Base-by-base conservation (phyloP, 1,140 invertebrate species). In the Probaryconus sp. region DNA sequence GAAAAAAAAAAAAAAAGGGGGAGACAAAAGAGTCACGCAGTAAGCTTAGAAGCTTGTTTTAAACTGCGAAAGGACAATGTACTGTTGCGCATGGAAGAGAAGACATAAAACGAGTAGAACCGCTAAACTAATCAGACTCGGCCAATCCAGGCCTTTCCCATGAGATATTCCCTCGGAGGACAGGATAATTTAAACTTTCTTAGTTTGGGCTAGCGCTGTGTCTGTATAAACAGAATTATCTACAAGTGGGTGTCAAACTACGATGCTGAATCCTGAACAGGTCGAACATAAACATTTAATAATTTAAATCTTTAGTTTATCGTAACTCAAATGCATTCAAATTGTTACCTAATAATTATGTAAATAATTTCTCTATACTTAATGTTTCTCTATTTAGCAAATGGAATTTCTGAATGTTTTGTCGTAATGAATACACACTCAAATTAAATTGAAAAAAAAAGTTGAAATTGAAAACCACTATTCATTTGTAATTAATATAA, bases 181-280 rank as follows among this genome's bases (percentile, higher is more conserved):
- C 83, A 84, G 76, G 81, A 85, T 84, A 84, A 85, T 85, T 85
- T 83, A 83, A 86, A 86, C 82, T 85, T 85, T 83, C 73, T 71
- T 72, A 61, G 56, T 76, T 51, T 53, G 51, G 47, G 51, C 37
- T 65, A 30, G 0, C 33, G 60, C 58, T 75, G 38, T 13, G 33
- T 43, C 58, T 26, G 43, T 56, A 63, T 68, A 74, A 74, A 74
- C 43, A 67, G 63, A 47, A 74, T 68, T 74, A 74, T 48, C 70
- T 68, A 74, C 70, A 74, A 68, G 70, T 74, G 70, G 61, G 55
- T 74, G 63, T 63, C 70, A 74, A 74, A 74, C 70, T 56, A 35
- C 30, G 40, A 68, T 17, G 55, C 47, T 51, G 56, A 56, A 68
- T 74, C 63, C 63, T 55, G 48, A 37, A 33, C 42, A 45, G 55